Percentiles rank a stretch among this genome's conserved stretches.
Evolutionary conservation across 2,888 invertebrate species (phyloP).

Genomic region (Tetropium fuscum): DNA sequence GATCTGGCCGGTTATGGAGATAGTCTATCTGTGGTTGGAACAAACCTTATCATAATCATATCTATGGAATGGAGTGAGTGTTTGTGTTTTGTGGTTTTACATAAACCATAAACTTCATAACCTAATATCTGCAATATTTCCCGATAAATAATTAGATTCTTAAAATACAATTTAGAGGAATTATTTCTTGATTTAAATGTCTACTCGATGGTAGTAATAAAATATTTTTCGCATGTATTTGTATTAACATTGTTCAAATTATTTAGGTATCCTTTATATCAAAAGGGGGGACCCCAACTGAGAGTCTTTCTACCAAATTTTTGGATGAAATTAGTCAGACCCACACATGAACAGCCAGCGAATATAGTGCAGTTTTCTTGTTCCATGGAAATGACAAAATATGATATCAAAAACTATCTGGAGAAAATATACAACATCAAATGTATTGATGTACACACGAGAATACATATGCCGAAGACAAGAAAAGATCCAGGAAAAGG

Average conservation of each 20-base stretch:
- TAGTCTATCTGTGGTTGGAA: too few species aligned
- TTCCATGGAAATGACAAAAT: slow-evolving; percentile 93
- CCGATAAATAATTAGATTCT: too few species aligned
- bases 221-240: not conserved
- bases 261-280: slow-evolving; percentile 89
- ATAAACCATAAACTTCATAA: too few species aligned
- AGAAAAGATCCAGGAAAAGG: slow-evolving; percentile 71
- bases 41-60: too few species aligned
- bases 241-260: not conserved
- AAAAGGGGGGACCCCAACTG: slow-evolving; percentile 93
- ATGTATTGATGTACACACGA: slow-evolving; percentile 81
- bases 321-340: slow-evolving; percentile 93
- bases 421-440: slow-evolving; percentile 95
- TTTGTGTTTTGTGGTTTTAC: too few species aligned
- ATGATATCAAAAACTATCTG: slow-evolving; percentile 92
- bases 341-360: slow-evolving; percentile 74
- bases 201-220: slow-evolving; percentile 38
- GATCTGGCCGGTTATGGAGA: too few species aligned
- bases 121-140: too few species aligned
- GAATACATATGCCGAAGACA: slow-evolving; percentile 78
- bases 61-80: too few species aligned
- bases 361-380: slow-evolving; percentile 91
- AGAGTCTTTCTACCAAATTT: slow-evolving; percentile 95
- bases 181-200: slow-evolving; percentile 27
- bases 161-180: not conserved